Conservation (phyloP, 2,113 vertebrate species). For the Cyphomyrus plagiostoma region DNA sequence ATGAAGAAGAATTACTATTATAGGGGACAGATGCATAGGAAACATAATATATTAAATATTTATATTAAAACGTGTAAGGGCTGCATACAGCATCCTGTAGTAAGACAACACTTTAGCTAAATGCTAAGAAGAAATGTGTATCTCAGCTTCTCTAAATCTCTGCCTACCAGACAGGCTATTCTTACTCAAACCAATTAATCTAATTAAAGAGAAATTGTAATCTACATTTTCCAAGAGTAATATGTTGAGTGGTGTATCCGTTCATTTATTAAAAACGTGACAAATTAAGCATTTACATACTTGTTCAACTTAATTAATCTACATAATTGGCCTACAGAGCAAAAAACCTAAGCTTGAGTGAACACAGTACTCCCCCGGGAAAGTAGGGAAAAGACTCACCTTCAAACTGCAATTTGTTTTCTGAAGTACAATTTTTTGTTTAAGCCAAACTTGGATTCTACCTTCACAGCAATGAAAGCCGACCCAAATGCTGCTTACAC, state of each 20-base stretch:
- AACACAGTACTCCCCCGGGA: not conserved
- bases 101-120: not conserved
- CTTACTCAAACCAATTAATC: not conserved
- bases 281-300: conserved; percentile 7
- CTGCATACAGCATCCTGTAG: not conserved
- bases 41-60: not conserved
- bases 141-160: not conserved
- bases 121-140: not conserved
- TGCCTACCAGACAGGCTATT: not conserved
- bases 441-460: not conserved
- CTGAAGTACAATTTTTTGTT: not conserved
- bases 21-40: too few species aligned
- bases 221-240: not conserved
- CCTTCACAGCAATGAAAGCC: not conserved
- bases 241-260: not conserved
- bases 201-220: not conserved
- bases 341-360: not conserved
- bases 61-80: not conserved
- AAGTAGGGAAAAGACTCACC: not conserved
- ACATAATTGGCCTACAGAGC: not conserved
- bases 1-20: too few species aligned
- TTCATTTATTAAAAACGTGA: not conserved
- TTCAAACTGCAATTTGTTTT: not conserved
- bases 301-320: conserved; percentile 6
- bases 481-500: not conserved